A percentile compares a stretch with the other conserved stretches of the same genome.
Conservation (phyloP, 2,797 vertebrate genomes). For the Enteromius viviparus region DNA sequence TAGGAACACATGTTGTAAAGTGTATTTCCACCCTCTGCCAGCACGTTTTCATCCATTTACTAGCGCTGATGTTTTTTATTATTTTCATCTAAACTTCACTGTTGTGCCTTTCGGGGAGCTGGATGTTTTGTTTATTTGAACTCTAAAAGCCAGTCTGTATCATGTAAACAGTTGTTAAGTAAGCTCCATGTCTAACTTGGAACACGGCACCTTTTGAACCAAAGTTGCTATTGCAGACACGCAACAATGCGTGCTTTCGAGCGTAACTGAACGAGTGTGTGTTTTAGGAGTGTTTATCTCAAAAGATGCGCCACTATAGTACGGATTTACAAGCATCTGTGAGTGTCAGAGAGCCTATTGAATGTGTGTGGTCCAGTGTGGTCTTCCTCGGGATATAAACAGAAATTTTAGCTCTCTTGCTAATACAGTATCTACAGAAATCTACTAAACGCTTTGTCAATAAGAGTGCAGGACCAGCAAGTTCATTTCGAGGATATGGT, state of each 20-base stretch:
- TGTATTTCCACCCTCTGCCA: conserved; percentile 5
- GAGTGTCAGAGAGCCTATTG: conserved; percentile 11
- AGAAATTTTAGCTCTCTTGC: conserved; percentile 45
- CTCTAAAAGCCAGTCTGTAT: conserved; percentile 35
- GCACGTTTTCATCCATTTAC: conserved; percentile 1
- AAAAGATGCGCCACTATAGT: conserved; percentile 8
- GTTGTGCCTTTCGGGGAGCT: neutral
- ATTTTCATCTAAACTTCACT: conserved; percentile 36
- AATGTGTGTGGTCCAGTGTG: conserved; percentile 36
- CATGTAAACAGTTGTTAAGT: conserved; percentile 32
- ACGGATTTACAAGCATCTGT: conserved; percentile 3
- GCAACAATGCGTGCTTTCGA: neutral
- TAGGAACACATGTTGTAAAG: conserved; percentile 15
- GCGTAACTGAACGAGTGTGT: neutral
- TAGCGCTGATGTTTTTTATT: conserved; percentile 27
- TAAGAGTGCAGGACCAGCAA: conserved; percentile 44
- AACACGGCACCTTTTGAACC: conserved; percentile 29
- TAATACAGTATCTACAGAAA: conserved; percentile 58
- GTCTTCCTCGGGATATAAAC: conserved; percentile 24
- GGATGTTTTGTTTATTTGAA: conserved; percentile 34
- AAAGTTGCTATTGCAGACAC: neutral
- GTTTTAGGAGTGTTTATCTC: conserved; percentile 12
- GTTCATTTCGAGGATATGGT: conserved; percentile 38
- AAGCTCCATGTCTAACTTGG: conserved; percentile 16
- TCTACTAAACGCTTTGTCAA: conserved; percentile 57